phyloP scores from a whole-genome alignment of 2,888 invertebrate species.

The Ctena decussata region DNA sequence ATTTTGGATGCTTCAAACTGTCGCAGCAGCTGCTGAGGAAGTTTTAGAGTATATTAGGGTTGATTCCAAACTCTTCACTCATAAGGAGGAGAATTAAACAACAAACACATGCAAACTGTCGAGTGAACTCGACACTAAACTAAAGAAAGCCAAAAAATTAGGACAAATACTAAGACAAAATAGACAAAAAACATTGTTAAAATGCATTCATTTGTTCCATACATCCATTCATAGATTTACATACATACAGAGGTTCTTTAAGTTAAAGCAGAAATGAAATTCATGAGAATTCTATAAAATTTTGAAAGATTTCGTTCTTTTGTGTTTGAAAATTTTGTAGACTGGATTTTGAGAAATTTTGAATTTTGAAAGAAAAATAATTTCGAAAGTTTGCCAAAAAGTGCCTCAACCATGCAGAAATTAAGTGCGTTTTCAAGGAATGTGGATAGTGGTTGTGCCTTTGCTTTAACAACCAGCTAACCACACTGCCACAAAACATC shows the following conservation, averaged over 20 bases:
- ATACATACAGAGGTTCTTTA: not conserved
- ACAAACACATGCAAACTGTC: constrained; percentile 58
- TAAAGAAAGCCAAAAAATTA: constrained; percentile 57
- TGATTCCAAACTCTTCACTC: not conserved
- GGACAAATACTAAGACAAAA: not conserved
- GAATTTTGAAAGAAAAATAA: not conserved
- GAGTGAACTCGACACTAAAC: constrained; percentile 45
- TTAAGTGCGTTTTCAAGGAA: constrained; percentile 89
- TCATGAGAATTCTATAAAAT: not conserved
- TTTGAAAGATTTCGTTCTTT: not conserved
- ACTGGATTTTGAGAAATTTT: constrained; percentile 15
- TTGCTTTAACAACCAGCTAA: constrained; percentile 98
- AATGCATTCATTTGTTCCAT: constrained; percentile 74
- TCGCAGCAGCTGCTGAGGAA: not conserved
- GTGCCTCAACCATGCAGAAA: not conserved
- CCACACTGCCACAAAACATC: constrained; percentile 97
- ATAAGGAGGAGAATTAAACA: not conserved
- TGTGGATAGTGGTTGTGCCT: constrained; percentile 97
- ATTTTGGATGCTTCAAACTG: constrained; percentile 4
- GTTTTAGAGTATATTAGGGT: not conserved
- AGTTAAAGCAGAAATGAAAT: constrained; percentile 48
- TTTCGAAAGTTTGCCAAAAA: not conserved
- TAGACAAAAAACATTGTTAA: constrained; percentile 52
- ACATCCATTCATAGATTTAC: constrained; percentile 67
- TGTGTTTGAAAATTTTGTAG: not conserved